These are phyloP conservation scores for Panagrolaimus sp. DNA, from an alignment of 1,140 invertebrate genomes.

Conservation along the genomic window DNA sequence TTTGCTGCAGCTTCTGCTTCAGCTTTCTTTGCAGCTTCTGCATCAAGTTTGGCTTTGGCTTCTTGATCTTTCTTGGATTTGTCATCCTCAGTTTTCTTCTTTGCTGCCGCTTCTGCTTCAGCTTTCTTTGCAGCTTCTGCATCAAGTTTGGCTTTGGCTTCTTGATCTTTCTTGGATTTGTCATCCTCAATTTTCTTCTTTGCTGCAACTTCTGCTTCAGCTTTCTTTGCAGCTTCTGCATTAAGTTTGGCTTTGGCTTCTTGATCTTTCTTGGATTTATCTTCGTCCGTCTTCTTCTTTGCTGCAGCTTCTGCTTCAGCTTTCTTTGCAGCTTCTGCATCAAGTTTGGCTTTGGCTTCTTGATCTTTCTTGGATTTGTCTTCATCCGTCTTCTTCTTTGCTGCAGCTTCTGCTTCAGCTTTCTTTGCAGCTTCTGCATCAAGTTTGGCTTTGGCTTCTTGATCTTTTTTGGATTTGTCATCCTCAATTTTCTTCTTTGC, in stretches of 20 bases:
- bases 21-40: conserved; percentile 3
- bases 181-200: neutral
- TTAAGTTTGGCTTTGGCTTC: conserved; percentile 7
- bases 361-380: neutral
- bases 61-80: neutral
- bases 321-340: conserved; percentile 4
- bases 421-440: conserved; percentile 9
- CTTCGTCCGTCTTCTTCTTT: neutral
- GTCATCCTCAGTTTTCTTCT: neutral
- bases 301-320: neutral
- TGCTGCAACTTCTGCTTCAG: no score
- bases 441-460: conserved; percentile 1
- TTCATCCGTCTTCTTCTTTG: neutral
- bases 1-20: neutral
- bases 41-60: neutral
- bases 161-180: no score
- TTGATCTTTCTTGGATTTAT: neutral
- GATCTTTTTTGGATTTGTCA: neutral
- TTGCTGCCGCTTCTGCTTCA: neutral
- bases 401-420: neutral
- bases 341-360: conserved; percentile 7
- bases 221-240: neutral
- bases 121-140: conserved; percentile 2
- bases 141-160: conserved; percentile 7
- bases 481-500: no score